Base-by-base conservation (phyloP, 2,888 invertebrate species). In the Taenaris catops region DNA sequence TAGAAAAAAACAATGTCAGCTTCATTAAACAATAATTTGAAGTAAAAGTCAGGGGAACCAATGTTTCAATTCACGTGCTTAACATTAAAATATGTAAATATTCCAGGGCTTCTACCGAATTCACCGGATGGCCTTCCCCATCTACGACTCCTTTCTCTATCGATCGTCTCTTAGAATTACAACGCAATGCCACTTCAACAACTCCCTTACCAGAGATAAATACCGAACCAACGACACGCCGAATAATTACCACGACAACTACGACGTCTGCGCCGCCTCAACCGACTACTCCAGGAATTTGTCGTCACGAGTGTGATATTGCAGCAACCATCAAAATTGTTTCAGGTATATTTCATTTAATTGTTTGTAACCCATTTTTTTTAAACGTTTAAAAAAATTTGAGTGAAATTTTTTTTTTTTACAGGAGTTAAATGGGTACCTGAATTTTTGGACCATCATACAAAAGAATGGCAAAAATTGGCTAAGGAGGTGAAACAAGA, bases 41-140 rank as follows among this genome's bases (percentile, higher is more conserved):
- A n/a, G n/a, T n/a, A n/a, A n/a, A n/a, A n/a, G n/a, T n/a, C n/a
- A n/a, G n/a, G n/a, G n/a, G n/a, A n/a, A n/a, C n/a, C n/a, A n/a
- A n/a, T n/a, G n/a, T n/a, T n/a, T n/a, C n/a, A n/a, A n/a, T n/a
- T n/a, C n/a, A n/a, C n/a, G n/a, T n/a, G n/a, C n/a, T n/a, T n/a
- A n/a, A n/a, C n/a, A n/a, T n/a, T n/a, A n/a, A n/a, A n/a, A n/a
- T n/a, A n/a, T n/a, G n/a, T n/a, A n/a, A n/a, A n/a, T n/a, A n/a
- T n/a, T 8, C 8, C 57, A 94, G 94, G 73, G 93, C 92, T 9
- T 94, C 95, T 4, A 96, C 96, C 8, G 95, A 95, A 69, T 96
- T 96, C 55, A 96, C 95, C 6, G 96, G 96, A 7, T 96, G 96
- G 96, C 95, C 96, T 5, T 94, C 95, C 0, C 92, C 94, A 3